phyloP scores from a whole-genome alignment of 2,888 invertebrate genomes.

The Parnassius orleans region DNA sequence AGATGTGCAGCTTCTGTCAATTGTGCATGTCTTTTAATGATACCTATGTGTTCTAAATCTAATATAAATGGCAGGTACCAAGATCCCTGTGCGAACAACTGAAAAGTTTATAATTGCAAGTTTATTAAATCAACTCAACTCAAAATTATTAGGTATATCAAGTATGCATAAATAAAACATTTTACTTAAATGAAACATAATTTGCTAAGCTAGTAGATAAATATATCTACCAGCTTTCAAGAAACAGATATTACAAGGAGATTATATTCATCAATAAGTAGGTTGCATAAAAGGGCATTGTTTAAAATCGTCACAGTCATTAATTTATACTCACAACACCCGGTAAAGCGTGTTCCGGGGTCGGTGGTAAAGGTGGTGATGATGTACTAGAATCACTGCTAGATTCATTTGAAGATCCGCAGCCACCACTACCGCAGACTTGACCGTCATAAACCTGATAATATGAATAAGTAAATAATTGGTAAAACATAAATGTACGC shows the following conservation, averaged over 20 bases:
- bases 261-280: background rate
- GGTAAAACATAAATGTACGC: conserved; percentile 5
- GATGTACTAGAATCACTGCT: conserved; percentile 97
- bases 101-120: conserved; percentile 34
- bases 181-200: too few species aligned
- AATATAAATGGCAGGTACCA: conserved; percentile 90
- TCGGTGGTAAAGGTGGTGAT: conserved; percentile 93
- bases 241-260: too few species aligned
- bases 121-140: background rate
- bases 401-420: conserved; percentile 85
- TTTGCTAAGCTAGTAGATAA: too few species aligned
- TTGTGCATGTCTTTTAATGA: conserved; percentile 88
- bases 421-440: conserved; percentile 72
- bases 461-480: background rate
- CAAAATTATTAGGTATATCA: too few species aligned
- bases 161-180: too few species aligned
- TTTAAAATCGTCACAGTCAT: background rate
- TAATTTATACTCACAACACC: conserved; percentile 87
- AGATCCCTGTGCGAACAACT: conserved; percentile 91
- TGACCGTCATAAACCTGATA: conserved; percentile 70
- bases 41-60: conserved; percentile 93
- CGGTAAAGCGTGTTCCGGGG: conserved; percentile 94
- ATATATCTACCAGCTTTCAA: too few species aligned
- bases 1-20: conserved; percentile 92
- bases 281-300: background rate